phyloP scores from a whole-genome alignment of 2,113 vertebrate species.

The Orycteropus afer region DNA sequence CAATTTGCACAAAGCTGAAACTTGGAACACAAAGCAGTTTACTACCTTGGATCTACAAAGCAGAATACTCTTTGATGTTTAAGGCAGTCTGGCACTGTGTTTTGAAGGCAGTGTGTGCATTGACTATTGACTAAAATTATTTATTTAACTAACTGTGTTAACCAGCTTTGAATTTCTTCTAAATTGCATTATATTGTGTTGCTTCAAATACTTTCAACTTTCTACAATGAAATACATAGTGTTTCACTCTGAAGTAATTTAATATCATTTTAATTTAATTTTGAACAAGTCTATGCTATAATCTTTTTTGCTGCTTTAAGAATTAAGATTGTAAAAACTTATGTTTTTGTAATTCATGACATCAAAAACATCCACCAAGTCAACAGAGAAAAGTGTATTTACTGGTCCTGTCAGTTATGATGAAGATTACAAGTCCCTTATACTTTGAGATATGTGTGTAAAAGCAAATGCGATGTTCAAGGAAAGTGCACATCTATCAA shows the following conservation, averaged over 20 bases:
- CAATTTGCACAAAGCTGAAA: constrained; percentile 47
- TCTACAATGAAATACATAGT: constrained; percentile 22
- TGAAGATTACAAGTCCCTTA: constrained; percentile 45
- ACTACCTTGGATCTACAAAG: constrained; percentile 20
- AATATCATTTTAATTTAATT: constrained; percentile 50
- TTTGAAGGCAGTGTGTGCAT: neutral
- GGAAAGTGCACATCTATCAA: constrained; percentile 50
- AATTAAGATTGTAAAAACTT: constrained; percentile 39
- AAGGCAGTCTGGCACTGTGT: neutral
- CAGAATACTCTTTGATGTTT: neutral
- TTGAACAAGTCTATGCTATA: constrained; percentile 11
- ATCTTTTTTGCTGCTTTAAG: constrained; percentile 11
- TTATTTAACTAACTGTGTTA: constrained; percentile 33
- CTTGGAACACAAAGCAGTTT: neutral
- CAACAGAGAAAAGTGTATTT: constrained; percentile 39
- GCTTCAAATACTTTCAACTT: neutral
- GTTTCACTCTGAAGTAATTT: constrained; percentile 15
- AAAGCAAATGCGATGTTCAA: constrained; percentile 38
- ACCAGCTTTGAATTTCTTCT: constrained; percentile 16
- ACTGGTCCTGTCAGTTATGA: constrained; percentile 28
- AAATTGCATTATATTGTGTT: neutral
- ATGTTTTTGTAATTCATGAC: constrained; percentile 38
- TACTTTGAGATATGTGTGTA: constrained; percentile 47
- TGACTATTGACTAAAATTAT: neutral
- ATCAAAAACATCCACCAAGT: constrained; percentile 39